Evolutionary conservation across 2,113 vertebrate species (phyloP).

Genomic region (Nyctereutes procyonoides): DNA sequence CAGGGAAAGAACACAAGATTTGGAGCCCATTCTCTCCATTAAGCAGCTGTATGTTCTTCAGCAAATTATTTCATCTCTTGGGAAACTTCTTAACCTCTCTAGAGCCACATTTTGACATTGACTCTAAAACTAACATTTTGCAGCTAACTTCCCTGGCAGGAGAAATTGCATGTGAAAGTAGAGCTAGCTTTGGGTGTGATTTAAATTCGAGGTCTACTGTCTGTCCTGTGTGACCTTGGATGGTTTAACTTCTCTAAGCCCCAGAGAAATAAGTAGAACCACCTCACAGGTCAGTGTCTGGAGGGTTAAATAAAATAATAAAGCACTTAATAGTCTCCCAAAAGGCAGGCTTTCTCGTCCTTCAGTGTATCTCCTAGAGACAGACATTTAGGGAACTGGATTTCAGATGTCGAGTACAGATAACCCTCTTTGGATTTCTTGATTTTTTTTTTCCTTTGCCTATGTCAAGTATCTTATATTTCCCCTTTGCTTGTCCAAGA

Average conservation of each 20-base stretch:
- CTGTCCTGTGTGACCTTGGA: background rate
- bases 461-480: background rate
- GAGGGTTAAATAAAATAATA: background rate
- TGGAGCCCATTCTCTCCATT: background rate
- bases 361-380: background rate
- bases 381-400: background rate
- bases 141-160: background rate
- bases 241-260: background rate
- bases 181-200: background rate
- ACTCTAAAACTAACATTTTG: background rate
- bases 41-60: background rate
- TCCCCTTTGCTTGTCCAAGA: background rate
- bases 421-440: background rate
- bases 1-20: background rate
- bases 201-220: background rate
- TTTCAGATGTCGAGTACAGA: background rate
- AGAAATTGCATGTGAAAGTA: background rate
- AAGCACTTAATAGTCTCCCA: background rate
- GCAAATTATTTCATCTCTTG: background rate
- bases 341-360: background rate
- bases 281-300: background rate
- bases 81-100: background rate
- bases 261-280: background rate
- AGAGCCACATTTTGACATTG: background rate
- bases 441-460: background rate